Evolutionary conservation across 2,797 vertebrate species (phyloP), one percentile per base, ranked within the genome.

Genomic region (Cirrhinus mrigala): DNA sequence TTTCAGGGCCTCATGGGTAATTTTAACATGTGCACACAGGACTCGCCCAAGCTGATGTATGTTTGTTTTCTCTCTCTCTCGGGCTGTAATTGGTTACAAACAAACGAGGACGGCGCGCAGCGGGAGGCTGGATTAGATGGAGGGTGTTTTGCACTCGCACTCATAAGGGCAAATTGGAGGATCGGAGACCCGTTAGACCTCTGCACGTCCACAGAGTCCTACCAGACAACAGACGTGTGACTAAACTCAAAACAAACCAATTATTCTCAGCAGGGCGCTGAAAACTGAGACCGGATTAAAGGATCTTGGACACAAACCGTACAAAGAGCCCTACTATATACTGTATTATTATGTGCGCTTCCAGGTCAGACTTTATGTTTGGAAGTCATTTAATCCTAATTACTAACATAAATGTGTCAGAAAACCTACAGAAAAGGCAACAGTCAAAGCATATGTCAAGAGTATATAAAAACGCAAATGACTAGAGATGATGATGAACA

Each of bases 161-260:
- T 88, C 81, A 87, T 85, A 46, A 81, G 27, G 78, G 58, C 14
- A 86, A 85, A 89, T 86, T 73, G 78, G 70, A 85, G 62, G 22
- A 85, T 77, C 75, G 3, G 80, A 84, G 85, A 87, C 77, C 85
- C 79, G 73, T 20, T 77, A 82, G 83, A 87, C 58, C 81, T 18
- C 18, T 70, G 46, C 8, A 37, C 80, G 70, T 86, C 79, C 64
- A 82, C 69, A 87, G 86, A 87, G 79, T 86, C 81, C 79, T 71
- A 33, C 68, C 18, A 40, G 87, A 83, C 70, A 71, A 83, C 62
- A 85, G 48, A 82, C 82, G 83, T 86, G 89, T 88, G 89, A 88
- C 87, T 69, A 75, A 87, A 88, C 83, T 84, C 37, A 88, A 88
- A 88, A 90, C 85, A 86, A 69, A 74, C 54, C 87, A 86, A 88